Base-by-base conservation (phyloP, 2,797 vertebrate genomes). In the Australoheros facetus region DNA sequence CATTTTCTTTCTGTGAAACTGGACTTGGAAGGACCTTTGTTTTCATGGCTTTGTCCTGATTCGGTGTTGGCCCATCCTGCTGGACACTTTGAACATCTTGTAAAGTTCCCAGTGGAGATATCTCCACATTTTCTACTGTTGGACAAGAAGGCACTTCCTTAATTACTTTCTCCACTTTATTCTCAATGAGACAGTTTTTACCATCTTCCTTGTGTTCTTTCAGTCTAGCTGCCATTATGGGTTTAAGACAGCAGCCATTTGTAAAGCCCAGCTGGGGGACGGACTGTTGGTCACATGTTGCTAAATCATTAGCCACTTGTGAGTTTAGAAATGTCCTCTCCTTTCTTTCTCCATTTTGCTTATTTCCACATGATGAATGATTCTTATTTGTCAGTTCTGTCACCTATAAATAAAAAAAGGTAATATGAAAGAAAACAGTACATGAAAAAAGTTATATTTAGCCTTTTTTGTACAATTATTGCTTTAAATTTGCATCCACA, bases 351-450 rank as follows among this genome's bases (percentile, higher is more conserved):
- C 6, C 2, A 21, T 77, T 82, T 78, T 83, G 87, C 57, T 88
- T 86, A 75, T 86, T 88, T 77, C 73, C 64, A 83, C 75, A 80
- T 48, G 57, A 58, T n/a, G 80, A 77, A 34, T 57, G 34, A 75
- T 73, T 86, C 62, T 85, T 75, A 78, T 80, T 85, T 84, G 86
- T 77, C 48, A 89, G 78, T 70, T 92, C 86, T 82, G 82, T 87
- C 86, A 93, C 94, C 95, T 95, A 90, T 1, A 62, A 85, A 89
- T 45, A 58, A 89, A 88, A 88, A 87, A 77, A 79, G 14, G 34
- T 21, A 26, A 79, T 2, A 76, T 66, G 32, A 76, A 86, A 80
- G 14, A 78, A 51, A 69, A 51, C 26, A 23, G n/a, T 23, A 2
- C 59, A n/a, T 53, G 8, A 53, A n/a, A n/a, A 4, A 4, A 9